Evolutionary conservation across 2,888 invertebrate species (phyloP).

Genomic region (Callimorpha dominula): DNA sequence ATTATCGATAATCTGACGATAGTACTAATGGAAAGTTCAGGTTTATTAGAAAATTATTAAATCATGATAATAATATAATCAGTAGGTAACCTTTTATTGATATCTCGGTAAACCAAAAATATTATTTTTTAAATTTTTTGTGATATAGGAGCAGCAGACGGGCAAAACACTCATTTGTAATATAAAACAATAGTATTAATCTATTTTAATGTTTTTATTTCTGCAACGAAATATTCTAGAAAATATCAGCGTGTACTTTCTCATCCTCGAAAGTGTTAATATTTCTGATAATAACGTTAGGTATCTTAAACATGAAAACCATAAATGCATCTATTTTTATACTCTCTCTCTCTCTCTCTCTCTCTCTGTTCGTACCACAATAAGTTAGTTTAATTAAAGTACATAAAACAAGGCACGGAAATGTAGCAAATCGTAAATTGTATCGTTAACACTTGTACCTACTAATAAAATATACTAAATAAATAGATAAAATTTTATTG

Average conservation of each 20-base stretch:
- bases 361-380: no score
- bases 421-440: no score
- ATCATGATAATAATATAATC: not conserved
- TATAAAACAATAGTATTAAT: not conserved
- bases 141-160: no score
- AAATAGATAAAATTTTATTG: no score
- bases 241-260: not conserved
- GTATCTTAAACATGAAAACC: not conserved
- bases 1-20: constrained; percentile 1
- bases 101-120: not conserved
- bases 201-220: not conserved
- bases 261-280: not conserved
- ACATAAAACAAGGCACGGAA: no score
- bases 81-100: not conserved
- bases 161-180: no score
- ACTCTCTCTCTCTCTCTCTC: no score
- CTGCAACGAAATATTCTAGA: no score
- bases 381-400: no score
- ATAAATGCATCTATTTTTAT: not conserved
- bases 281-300: not conserved
- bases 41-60: not conserved
- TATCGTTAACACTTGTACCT: no score
- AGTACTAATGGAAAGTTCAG: not conserved
- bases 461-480: no score
- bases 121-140: no score